Conservation (phyloP, 1,140 invertebrate species). For the Augochlora pura region DNA sequence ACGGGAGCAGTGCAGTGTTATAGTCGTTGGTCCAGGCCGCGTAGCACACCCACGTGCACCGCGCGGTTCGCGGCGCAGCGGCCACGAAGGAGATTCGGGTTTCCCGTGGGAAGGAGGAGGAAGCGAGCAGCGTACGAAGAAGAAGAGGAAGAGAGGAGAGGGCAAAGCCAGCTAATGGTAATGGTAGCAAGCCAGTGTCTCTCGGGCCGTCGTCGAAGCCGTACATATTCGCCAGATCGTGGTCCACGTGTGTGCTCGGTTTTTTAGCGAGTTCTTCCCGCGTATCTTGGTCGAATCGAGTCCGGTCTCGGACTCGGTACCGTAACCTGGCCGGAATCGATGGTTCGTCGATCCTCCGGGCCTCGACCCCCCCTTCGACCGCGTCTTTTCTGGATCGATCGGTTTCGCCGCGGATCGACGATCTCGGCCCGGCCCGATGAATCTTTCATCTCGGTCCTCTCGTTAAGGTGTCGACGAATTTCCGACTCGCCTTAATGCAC, state of each 20-base stretch:
- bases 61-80: slow-evolving; percentile 39
- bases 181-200: slow-evolving; percentile 78
- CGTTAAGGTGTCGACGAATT: not conserved
- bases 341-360: slow-evolving; percentile 11
- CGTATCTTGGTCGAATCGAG: not conserved
- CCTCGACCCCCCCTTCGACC: not conserved
- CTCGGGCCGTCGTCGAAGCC: slow-evolving; percentile 73
- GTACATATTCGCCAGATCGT: slow-evolving; percentile 50
- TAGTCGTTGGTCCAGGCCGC: slow-evolving; percentile 30
- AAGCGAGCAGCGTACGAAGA: slow-evolving; percentile 59
- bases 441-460: not conserved
- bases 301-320: not conserved
- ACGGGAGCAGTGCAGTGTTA: slow-evolving; percentile 15
- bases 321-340: slow-evolving; percentile 16
- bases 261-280: slow-evolving; percentile 3
- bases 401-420: not conserved
- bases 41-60: slow-evolving; percentile 72
- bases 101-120: slow-evolving; percentile 49
- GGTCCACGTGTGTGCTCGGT: slow-evolving; percentile 57
- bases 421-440: not conserved
- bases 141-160: slow-evolving; percentile 61
- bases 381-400: not conserved
- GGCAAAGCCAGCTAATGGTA: slow-evolving; percentile 71
- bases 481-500: not conserved
- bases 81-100: slow-evolving; percentile 63